Base-by-base conservation (phyloP, 2,113 vertebrate species). In the Jacana jacana region DNA sequence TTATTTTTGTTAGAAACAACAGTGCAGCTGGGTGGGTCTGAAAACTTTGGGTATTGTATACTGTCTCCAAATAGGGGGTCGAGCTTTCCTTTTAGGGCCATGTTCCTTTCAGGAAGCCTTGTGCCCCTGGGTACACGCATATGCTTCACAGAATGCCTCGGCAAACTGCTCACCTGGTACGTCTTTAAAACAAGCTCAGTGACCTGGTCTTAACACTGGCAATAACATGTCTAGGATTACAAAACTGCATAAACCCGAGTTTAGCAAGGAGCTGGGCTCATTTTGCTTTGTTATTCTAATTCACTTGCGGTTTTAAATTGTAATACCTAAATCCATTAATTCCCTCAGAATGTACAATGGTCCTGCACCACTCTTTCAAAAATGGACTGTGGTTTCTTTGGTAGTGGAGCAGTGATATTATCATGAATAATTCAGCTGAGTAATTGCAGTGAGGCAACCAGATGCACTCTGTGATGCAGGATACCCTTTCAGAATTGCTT, bases 281-380 rank as follows among this genome's bases (percentile, higher is more conserved):
- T 18, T 40, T 85, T 65, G 71, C 22, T 76, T 44, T 72, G 37
- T 83, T 86, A 13, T 5, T 79, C 11, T 80, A 33, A 79, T 85
- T 88, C 35, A 69, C 63, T 1, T 72, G 40, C 70, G 71, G 71
- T 71, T 93, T 96, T 64, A 76, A 95, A 69, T 92, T 16, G 87
- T 61, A 52, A 31, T 65, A 35, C 48, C 35, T 35, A 87, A 71
- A 87, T 54, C 37, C 61, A 37, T 44, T 55, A 40, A 55, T 87
- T 91, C n/a, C 69, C n/a, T 76, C n/a, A n/a, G 61, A 68, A 82
- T 28, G 13, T 58, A 49, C 44, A 61, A 20, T 49, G 52, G 44
- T 39, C 73, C 92, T 64, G 23, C 78, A 79, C 30, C 40, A 27
- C 42, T 78, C 68, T 46, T 76, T 70, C 37, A 94, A 49, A 49